Evolutionary conservation across 2,888 invertebrate species (phyloP), one percentile per base, ranked within the genome.

Genomic region (Sphaerophoria rueppellii): DNA sequence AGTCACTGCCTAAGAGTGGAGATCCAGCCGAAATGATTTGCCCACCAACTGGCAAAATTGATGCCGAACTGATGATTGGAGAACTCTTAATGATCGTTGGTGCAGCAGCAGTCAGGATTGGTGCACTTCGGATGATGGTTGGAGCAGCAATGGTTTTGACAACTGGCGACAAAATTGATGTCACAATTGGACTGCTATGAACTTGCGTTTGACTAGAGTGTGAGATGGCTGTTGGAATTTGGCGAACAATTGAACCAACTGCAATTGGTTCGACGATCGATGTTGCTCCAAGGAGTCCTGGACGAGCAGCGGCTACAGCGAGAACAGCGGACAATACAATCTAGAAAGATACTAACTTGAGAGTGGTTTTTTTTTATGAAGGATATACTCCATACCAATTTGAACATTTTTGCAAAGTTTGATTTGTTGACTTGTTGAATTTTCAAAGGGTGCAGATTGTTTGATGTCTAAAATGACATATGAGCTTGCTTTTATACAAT

Each of bases 291-390:
- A 83, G 60, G 16, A 90, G 89, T 70, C 91, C 91, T 65, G 91
- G 91, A 77, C 90, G 90, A 76, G 92, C 92, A 70, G 90, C 89
- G 50, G 90, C 91, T 61, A 90, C 88, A 78, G 94, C 93, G 89
- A 93, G 91, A 87, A 94, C 91, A 92, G 94, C 93, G 90, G 93
- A 94, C 91, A 95, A 93, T 92, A 94, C 94, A 93, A 94, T 93
- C 93, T 89, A 61, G 4, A 77, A 70, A 12, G 35, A 34, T 12
- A 69, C 2, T 12, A n/a, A 32, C 54, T 1, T 14, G 6, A 0
- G 5, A n/a, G 37, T 4, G 7, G 11, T n/a, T n/a, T 43, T 24
- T 1, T 24, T 7, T 4, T n/a, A 16, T 11, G 1, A 37, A 58
- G 24, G 32, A n/a, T 6, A 6, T 9, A 7, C 4, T 65, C 9